Percentiles rank a stretch among this genome's conserved stretches.
Conservation (phyloP, 2,797 vertebrate genomes). For the Hyperoplus lanceolatus region DNA sequence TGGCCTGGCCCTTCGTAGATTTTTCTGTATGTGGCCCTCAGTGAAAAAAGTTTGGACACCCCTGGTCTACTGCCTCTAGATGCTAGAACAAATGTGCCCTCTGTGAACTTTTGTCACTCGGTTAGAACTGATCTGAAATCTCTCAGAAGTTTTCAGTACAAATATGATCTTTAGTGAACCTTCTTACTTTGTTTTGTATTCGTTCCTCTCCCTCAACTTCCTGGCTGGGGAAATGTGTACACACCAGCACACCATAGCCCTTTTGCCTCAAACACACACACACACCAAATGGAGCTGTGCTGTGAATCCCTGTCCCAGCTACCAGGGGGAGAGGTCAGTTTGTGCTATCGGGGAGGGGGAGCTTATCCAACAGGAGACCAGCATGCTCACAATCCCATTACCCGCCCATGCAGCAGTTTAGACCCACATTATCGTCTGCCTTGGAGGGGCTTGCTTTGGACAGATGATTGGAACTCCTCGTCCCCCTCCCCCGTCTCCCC, state of each 20-base stretch:
- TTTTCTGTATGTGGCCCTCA: too few species aligned
- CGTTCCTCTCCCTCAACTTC: conserved; percentile 1
- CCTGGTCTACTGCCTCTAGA: not conserved
- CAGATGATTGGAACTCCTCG: conserved; percentile 71
- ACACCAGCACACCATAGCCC: not conserved
- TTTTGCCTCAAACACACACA: conserved; percentile 17
- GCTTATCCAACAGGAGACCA: conserved; percentile 69
- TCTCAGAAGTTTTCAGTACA: conserved; percentile 4
- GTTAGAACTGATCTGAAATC: conserved; percentile 4
- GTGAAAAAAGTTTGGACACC: too few species aligned
- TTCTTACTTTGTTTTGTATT: conserved; percentile 21
- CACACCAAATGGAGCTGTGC: conserved; percentile 18
- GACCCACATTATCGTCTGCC: conserved; percentile 76
- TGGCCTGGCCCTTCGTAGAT: too few species aligned
- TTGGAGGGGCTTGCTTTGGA: conserved; percentile 63
- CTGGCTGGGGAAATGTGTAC: not conserved
- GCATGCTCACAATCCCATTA: conserved; percentile 76
- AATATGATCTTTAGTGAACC: not conserved
- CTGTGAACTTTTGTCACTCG: not conserved
- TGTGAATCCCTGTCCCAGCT: conserved; percentile 38
- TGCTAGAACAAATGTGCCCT: not conserved
- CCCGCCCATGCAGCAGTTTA: conserved; percentile 78
- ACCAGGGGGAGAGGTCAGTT: conserved; percentile 66
- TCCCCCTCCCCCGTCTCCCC: conserved; percentile 50
- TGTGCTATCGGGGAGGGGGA: conserved; percentile 56